Evolutionary conservation across 2,888 invertebrate genomes (phyloP).

Genomic region (Dasysyrphus tricinctus): DNA sequence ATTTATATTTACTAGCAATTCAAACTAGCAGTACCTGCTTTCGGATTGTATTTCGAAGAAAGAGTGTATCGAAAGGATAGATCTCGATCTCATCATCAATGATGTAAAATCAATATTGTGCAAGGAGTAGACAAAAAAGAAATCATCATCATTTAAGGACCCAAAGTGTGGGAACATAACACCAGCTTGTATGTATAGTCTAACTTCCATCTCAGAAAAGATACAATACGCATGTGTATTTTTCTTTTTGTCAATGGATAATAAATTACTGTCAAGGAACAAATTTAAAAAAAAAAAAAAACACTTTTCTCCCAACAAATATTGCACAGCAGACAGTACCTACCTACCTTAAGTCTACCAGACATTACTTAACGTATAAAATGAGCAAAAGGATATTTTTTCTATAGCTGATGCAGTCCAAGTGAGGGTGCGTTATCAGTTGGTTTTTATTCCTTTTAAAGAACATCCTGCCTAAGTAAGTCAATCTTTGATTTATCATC

Average conservation of each 20-base stretch:
- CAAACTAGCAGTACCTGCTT: constrained; percentile 51
- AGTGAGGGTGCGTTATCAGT: constrained; percentile 63
- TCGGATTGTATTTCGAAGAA: constrained; percentile 36
- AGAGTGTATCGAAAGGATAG: constrained; percentile 56
- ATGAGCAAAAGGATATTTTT: constrained; percentile 53
- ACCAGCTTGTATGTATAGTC: constrained; percentile 31
- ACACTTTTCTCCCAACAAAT: constrained; percentile 21
- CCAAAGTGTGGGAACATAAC: constrained; percentile 67
- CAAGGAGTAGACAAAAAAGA: constrained; percentile 31
- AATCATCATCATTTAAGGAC: constrained; percentile 12
- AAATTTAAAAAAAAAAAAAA: constrained; percentile 17
- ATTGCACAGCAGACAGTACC: constrained; percentile 49
- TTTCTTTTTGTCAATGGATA: constrained; percentile 65
- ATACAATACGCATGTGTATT: constrained; percentile 56
- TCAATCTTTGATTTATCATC: constrained; percentile 69
- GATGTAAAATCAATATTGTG: constrained; percentile 62
- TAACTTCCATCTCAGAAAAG: constrained; percentile 3
- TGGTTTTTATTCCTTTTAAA: constrained; percentile 46
- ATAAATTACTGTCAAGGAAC: constrained; percentile 67
- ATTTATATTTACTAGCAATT: constrained; percentile 11
- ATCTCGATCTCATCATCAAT: constrained; percentile 63
- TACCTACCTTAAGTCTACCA: neutral
- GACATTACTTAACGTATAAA: constrained; percentile 50
- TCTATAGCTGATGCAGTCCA: constrained; percentile 15
- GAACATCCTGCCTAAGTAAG: constrained; percentile 68